A percentile compares a stretch with the other conserved stretches of the same genome.
Evolutionary conservation across 2,113 vertebrate genomes (phyloP).

Genomic region (Myotis lucifugus): DNA sequence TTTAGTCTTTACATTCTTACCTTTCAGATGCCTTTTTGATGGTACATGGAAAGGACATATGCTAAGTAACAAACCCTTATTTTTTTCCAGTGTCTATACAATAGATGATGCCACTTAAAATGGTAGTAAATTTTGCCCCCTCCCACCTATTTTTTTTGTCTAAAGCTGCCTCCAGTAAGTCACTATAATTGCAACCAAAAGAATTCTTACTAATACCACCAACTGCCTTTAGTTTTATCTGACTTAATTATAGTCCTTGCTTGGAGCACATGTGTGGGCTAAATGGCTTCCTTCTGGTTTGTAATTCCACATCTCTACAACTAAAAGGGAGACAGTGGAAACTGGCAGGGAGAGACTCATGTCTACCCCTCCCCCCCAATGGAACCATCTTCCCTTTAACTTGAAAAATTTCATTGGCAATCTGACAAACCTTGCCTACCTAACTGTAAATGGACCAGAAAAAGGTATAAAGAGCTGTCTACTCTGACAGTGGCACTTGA

Average conservation of each 20-base stretch:
- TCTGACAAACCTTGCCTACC: neutral
- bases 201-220: neutral
- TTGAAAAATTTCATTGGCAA: neutral
- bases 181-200: neutral
- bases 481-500: neutral
- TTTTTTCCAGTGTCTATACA: neutral
- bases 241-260: neutral
- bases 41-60: neutral
- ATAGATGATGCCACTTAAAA: neutral
- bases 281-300: neutral
- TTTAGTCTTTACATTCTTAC: neutral
- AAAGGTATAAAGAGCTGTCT: neutral
- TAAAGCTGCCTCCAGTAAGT: neutral
- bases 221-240: neutral
- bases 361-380: fast-evolving
- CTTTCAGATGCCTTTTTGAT: neutral
- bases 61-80: neutral
- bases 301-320: neutral
- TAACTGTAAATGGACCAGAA: neutral
- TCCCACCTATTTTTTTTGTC: neutral
- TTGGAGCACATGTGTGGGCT: neutral
- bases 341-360: neutral
- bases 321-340: neutral
- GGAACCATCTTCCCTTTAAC: neutral
- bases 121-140: neutral